These are phyloP conservation scores for Ailurus styani DNA, from an alignment of 2,113 vertebrate genomes.

Conservation along the genomic window DNA sequence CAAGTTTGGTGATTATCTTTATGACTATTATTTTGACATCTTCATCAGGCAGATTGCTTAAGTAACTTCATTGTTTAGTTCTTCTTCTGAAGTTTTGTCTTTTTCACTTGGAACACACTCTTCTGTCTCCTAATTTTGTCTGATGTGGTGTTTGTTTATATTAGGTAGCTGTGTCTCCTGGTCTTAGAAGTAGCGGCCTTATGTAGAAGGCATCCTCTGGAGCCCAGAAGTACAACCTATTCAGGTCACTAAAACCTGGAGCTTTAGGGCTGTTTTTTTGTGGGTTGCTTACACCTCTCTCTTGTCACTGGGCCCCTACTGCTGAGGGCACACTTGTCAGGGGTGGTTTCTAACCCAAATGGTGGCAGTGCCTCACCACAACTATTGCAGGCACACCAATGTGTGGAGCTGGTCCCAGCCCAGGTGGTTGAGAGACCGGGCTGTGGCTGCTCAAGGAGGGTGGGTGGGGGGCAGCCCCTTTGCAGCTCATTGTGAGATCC, in stretches of 20 bases:
- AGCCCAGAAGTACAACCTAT: background rate
- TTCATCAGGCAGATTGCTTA: background rate
- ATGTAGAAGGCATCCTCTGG: background rate
- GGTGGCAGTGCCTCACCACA: background rate
- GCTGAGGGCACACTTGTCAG: background rate
- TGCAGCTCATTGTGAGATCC: background rate
- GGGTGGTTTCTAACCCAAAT: background rate
- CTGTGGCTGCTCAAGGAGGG: background rate
- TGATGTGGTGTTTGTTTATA: background rate
- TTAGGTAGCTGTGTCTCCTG: background rate
- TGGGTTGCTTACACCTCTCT: background rate
- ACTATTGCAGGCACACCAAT: background rate
- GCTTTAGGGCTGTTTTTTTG: background rate
- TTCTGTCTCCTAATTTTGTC: background rate
- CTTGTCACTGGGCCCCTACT: background rate
- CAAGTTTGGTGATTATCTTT: background rate
- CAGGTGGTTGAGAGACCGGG: background rate
- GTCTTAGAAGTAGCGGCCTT: background rate
- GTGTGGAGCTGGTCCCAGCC: background rate
- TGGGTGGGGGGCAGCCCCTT: background rate
- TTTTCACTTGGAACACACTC: background rate
- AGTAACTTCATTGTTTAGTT: background rate
- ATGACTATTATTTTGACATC: background rate
- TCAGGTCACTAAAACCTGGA: background rate
- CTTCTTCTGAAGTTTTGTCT: background rate